These are phyloP conservation scores for Ateles fusciceps DNA, from an alignment of 2,797 vertebrate species.

Conservation along the genomic window DNA sequence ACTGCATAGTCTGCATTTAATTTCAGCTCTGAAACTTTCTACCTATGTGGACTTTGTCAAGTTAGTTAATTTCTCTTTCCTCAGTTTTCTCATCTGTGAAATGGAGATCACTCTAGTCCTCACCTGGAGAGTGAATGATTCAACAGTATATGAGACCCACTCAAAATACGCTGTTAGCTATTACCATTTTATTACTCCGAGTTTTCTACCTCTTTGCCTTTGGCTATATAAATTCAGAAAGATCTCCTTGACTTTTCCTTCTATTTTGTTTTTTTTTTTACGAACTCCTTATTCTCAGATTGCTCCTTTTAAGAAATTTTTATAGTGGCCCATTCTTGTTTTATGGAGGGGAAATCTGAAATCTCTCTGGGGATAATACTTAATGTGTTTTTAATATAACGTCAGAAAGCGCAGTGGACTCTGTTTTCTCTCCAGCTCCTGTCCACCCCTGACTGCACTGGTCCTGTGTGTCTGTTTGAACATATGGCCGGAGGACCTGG, in stretches of 20 bases:
- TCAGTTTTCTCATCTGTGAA: not conserved
- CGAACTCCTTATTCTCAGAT: not conserved
- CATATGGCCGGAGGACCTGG: not conserved
- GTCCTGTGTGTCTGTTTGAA: not conserved
- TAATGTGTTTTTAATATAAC: not conserved
- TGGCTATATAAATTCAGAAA: not conserved
- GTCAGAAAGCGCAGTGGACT: not conserved
- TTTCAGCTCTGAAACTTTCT: not conserved
- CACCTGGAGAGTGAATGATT: not conserved
- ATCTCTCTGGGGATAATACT: not conserved
- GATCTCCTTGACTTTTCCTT: not conserved
- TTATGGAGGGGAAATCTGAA: not conserved
- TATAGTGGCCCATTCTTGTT: not conserved
- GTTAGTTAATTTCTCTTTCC: too few species aligned
- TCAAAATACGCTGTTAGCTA: not conserved
- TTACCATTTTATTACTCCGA: not conserved
- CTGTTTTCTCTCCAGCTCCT: not conserved
- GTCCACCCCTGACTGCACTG: not conserved
- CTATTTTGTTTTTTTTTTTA: not conserved
- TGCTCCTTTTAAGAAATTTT: not conserved
- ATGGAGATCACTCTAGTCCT: not conserved
- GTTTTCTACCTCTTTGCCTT: not conserved
- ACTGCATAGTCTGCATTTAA: not conserved
- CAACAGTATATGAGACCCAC: too few species aligned
- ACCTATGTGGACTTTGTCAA: not conserved